These are phyloP conservation scores for Phyllotis vaccarum DNA, from an alignment of 2,797 vertebrate genomes.

Conservation along the genomic window DNA sequence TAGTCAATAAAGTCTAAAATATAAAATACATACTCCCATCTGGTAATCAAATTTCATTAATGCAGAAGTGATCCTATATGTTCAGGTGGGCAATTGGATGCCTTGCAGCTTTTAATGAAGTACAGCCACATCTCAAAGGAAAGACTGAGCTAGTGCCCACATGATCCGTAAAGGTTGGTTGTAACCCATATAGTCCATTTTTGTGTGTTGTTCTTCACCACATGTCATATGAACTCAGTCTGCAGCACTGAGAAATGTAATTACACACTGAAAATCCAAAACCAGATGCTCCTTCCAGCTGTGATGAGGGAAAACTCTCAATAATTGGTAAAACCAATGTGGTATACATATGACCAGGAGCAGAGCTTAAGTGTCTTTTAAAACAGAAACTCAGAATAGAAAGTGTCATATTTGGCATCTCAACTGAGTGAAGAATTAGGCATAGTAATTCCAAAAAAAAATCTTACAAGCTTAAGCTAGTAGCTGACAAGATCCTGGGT, in stretches of 20 bases:
- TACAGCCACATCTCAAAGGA: not conserved
- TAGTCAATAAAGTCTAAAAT: not conserved
- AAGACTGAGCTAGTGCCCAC: not conserved
- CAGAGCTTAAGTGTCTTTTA: not conserved
- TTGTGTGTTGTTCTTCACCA: not conserved
- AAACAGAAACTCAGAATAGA: not conserved
- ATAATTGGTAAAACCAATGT: not conserved
- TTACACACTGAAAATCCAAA: not conserved
- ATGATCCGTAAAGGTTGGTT: not conserved
- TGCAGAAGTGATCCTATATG: not conserved
- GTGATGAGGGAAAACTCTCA: not conserved
- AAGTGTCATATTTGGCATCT: not conserved
- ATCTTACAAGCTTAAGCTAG: slow-evolving; percentile 23
- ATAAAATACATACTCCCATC: not conserved
- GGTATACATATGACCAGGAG: not conserved
- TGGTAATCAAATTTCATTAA: not conserved
- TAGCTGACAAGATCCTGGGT: not conserved
- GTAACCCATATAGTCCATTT: not conserved
- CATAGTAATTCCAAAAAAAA: slow-evolving; percentile 14
- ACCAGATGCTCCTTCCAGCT: not conserved
- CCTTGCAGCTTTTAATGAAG: not conserved
- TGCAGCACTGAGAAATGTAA: not conserved
- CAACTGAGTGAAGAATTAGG: not conserved
- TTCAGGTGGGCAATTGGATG: not conserved
- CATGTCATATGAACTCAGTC: not conserved